A percentile compares a stretch with the other conserved stretches of the same genome.
Evolutionary conservation across 2,888 invertebrate species (phyloP).

Genomic region (Epinotia demarniana): DNA sequence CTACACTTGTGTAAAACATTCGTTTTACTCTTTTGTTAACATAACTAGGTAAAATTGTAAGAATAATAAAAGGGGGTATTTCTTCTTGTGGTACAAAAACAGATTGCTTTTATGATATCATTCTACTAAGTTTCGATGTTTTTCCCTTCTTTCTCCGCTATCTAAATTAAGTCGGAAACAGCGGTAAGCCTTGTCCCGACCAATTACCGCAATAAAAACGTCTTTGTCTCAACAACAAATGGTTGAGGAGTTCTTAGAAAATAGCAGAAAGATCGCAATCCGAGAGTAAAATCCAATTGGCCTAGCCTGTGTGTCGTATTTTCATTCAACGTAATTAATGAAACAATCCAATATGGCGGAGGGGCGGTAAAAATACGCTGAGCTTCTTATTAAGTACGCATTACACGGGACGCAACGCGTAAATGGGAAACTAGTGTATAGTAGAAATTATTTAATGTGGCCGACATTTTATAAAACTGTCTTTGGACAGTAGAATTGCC

Average conservation of each 20-base stretch:
- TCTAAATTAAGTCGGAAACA: constrained; percentile 2
- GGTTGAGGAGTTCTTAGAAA: constrained; percentile 31
- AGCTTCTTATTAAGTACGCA: constrained; percentile 28
- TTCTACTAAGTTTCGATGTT: background rate
- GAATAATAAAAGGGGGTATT: too few relatives aligned
- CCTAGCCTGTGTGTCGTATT: constrained; percentile 35
- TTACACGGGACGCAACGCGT: background rate
- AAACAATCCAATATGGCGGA: constrained; percentile 35
- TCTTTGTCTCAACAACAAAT: constrained; percentile 30
- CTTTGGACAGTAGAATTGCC: too few relatives aligned
- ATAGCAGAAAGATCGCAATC: constrained; percentile 33
- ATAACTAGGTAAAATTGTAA: too few relatives aligned
- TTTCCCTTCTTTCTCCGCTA: constrained; percentile 1
- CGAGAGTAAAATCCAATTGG: constrained; percentile 40
- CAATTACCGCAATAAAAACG: constrained; percentile 31
- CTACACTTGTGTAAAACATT: background rate
- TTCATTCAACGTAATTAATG: constrained; percentile 44
- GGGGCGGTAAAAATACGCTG: constrained; percentile 22
- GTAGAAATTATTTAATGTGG: too few relatives aligned
- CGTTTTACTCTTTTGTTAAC: background rate
- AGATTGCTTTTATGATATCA: background rate
- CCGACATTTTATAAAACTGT: too few relatives aligned
- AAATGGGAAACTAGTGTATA: background rate
- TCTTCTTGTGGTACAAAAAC: background rate
- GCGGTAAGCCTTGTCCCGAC: constrained; percentile 25